Evolutionary conservation across 2,888 invertebrate species (phyloP).

Genomic region (Meghimatium bilineatum): DNA sequence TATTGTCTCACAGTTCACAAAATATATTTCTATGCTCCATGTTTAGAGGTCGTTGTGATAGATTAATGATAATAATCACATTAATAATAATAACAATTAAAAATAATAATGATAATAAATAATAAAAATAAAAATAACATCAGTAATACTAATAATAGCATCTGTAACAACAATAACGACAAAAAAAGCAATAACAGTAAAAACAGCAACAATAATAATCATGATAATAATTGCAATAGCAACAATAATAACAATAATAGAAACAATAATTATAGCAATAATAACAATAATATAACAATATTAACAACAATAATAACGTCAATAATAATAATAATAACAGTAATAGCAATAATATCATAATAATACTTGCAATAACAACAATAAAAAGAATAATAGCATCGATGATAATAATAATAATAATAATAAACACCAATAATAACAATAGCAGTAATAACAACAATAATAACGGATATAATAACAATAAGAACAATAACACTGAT

Average conservation of each 20-base stretch:
- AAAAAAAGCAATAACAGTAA: too few relatives aligned
- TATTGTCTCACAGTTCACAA: too few relatives aligned
- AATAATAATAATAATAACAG: conserved; percentile 1
- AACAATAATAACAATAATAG: conserved; percentile 1
- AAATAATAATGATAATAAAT: too few relatives aligned
- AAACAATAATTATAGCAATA: conserved; percentile 45
- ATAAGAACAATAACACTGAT: too few relatives aligned
- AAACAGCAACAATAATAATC: too few relatives aligned
- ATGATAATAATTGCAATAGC: conserved; percentile 1
- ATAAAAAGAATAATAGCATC: background rate
- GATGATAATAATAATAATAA: background rate
- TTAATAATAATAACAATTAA: too few relatives aligned
- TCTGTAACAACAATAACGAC: background rate
- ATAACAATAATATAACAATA: conserved; percentile 46
- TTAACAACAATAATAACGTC: conserved; percentile 40
- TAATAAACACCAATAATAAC: background rate
- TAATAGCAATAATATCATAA: conserved; percentile 26
- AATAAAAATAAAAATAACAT: too few relatives aligned
- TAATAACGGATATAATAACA: background rate
- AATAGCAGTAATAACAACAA: background rate
- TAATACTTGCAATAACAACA: conserved; percentile 34
- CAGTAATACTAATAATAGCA: background rate
- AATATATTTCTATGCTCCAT: too few relatives aligned
- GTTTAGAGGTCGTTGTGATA: too few relatives aligned
- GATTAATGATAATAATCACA: too few relatives aligned